Evolutionary conservation across 2,797 vertebrate species (phyloP).

Genomic region (Platalea minor): DNA sequence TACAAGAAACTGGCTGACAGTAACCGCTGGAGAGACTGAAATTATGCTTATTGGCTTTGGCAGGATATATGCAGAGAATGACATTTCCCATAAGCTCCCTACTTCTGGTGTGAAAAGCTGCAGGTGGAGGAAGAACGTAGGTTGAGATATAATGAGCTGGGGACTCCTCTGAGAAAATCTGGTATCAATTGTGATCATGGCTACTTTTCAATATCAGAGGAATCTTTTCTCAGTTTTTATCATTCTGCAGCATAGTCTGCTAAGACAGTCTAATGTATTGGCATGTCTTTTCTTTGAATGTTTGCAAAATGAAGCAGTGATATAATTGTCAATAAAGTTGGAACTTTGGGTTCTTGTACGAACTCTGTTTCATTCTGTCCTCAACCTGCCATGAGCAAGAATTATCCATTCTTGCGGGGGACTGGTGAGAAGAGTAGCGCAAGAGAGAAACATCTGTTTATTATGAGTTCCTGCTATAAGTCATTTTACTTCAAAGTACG

Average conservation of each 20-base stretch:
- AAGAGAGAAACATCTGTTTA: not conserved
- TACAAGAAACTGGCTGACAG: conserved; percentile 18
- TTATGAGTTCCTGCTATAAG: not conserved
- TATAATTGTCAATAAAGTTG: not conserved
- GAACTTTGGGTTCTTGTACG: not conserved
- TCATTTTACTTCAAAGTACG: not conserved
- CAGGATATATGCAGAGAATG: not conserved
- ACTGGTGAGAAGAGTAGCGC: not conserved
- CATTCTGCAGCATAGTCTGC: not conserved
- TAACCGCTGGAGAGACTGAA: conserved; percentile 1
- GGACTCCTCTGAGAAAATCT: not conserved
- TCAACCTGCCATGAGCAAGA: not conserved
- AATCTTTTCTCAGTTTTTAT: not conserved
- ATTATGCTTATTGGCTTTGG: conserved; percentile 24
- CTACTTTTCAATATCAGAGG: not conserved
- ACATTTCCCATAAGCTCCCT: not conserved
- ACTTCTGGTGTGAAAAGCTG: not conserved
- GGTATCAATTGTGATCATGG: not conserved
- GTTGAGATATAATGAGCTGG: not conserved
- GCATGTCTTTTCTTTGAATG: not conserved
- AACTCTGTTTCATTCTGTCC: not conserved
- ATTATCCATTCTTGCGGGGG: not conserved
- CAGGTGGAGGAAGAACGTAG: not conserved
- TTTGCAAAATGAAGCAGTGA: not conserved
- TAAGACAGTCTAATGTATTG: not conserved